Base-by-base conservation (phyloP, 1,140 invertebrate species). In the Epicauta chinensis region DNA sequence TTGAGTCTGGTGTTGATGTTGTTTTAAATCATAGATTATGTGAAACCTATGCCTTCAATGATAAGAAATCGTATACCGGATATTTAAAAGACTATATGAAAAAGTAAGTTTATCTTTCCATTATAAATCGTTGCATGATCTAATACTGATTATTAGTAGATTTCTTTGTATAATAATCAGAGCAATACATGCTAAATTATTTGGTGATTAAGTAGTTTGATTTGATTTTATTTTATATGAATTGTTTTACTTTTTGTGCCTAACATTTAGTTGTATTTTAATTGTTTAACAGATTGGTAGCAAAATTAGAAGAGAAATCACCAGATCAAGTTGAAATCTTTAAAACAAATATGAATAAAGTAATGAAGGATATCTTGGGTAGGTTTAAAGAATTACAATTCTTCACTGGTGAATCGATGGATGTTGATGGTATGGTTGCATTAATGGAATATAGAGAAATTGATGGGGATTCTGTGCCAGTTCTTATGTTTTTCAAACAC, bases 81-180 rank as follows among this genome's bases (percentile, higher is more conserved):
- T 97, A 97, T 74, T 80, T 97, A 58, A 98, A 97, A 73, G 90
- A 91, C 60, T 97, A 93, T 73, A 96, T 97, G 88, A 97, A 97
- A 76, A 91, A 89, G 84, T 89, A 75, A 80, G 78, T 83, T 59
- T 16, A 12, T 10, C 11, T 35, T 32, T 17, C 12, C n/a, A 17
- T 35, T 51, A 38, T 38, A 42, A 23, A 50, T 29, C 37, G 23
- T 14, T 49, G 66, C 66, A 67, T 64, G 59, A 44, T 56, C 66
- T 68, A 68, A 68, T 68, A 68, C 66, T 66, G 62, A 30, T 44
- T 59, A 56, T 32, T 53, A 29, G 30, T 43, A 23, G 23, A 39
- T 36, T 50, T n/a, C n/a, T n/a, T 36, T n/a, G 36, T 61, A 36
- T 50, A 39, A 49, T 56, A 58, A 55, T 60, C 56, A 63, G 63